Base-by-base conservation (phyloP, 2,888 invertebrate genomes). In the Hyposoter didymator region DNA sequence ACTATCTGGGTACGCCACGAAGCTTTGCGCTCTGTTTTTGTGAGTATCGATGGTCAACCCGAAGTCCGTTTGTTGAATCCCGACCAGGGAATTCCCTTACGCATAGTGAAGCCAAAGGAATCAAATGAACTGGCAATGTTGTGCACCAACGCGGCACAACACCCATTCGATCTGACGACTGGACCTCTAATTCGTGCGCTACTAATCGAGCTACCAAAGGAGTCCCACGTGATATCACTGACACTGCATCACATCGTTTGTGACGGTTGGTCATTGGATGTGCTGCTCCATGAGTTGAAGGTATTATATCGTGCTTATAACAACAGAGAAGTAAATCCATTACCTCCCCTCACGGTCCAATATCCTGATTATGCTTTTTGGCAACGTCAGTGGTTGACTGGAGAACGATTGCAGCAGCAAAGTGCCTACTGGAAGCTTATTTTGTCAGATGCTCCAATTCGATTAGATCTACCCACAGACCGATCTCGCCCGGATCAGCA, bases 351-450 rank as follows among this genome's bases (percentile, higher is more conserved):
- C n/a, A 22, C n/a, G 12, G 43, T 74, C 12, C 73, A 74, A 59
- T 74, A 74, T 59, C 73, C 73, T 12, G 73, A 74, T 43, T 74
- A 59, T 17, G 73, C 73, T 12, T 35, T 43, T 22, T 74, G 73
- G 73, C 73, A 74, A 22, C 73, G 59, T 39, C 73, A 74, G 14
- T 59, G 55, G 73, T 14, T 74, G 22, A 43, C 39, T 22, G 73
- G 73, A 14, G 22, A 55, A 22, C 59, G 39, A 14, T 22, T 74
- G 59, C 12, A 59, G 8, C 22, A 59, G 39, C 73, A 74, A 32
- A 59, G 55, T 39, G 39, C 39, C 4, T 74, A 74, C 43, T 74
- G 73, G 73, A 74, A 59, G 22, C 7, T 12, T 22, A 14, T 19
- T 10, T 59, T 74, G 22, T 19, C 12, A n/a, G 73, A 74, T 22